phyloP scores from a whole-genome alignment of 2,888 invertebrate genomes.

The Apodemia duryi region DNA sequence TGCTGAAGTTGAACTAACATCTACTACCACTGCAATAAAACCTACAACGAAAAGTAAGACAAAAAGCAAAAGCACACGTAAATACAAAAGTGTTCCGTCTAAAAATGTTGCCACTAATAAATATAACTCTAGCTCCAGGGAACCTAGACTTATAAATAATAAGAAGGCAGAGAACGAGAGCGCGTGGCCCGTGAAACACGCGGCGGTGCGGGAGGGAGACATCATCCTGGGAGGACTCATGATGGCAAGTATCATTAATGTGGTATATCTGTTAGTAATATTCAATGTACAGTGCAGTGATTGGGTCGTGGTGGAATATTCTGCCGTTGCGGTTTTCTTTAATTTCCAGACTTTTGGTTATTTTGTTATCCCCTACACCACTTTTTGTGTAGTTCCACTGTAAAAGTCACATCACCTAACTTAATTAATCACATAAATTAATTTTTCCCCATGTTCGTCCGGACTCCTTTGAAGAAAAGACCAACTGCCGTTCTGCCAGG shows the following conservation, averaged over 20 bases:
- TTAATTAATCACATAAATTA: too few species aligned
- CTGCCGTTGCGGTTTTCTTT: too few species aligned
- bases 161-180: slow-evolving; percentile 29
- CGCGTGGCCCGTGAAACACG: slow-evolving; percentile 91
- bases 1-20: neutral
- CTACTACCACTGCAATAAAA: neutral
- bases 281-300: too few species aligned
- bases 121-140: slow-evolving; percentile 32
- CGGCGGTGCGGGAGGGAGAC: slow-evolving; percentile 93
- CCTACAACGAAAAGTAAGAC: slow-evolving; percentile 10
- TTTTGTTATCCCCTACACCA: too few species aligned
- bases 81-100: slow-evolving; percentile 31
- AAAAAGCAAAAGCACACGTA: slow-evolving; percentile 17
- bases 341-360: too few species aligned
- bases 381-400: too few species aligned
- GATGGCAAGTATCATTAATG: slow-evolving; percentile 74
- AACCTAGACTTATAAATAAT: slow-evolving; percentile 52
- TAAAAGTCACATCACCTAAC: too few species aligned
- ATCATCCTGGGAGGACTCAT: slow-evolving; percentile 93
- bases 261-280: too few species aligned
- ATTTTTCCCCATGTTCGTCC: too few species aligned
- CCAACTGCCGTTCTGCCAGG: too few species aligned
- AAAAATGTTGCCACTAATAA: slow-evolving; percentile 29
- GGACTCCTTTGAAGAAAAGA: too few species aligned
- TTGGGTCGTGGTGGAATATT: too few species aligned